These are phyloP conservation scores for Pterostichus niger DNA, from an alignment of 2,888 invertebrate genomes.

Conservation along the genomic window DNA sequence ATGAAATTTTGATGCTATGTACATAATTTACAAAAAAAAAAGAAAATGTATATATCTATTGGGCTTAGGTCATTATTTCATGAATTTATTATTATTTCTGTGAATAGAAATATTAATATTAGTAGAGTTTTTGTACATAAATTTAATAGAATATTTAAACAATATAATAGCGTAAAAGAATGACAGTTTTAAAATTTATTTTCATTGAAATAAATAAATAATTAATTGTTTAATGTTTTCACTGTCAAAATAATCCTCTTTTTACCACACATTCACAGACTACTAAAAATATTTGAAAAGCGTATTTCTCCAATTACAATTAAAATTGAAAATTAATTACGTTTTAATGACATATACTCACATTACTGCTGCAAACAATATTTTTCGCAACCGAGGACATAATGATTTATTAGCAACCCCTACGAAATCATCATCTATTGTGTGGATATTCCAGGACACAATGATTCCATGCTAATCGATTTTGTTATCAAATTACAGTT, in stretches of 20 bases:
- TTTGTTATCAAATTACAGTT: constrained; percentile 55
- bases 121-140: not conserved
- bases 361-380: constrained; percentile 32
- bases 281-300: constrained; percentile 17
- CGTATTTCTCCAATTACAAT: constrained; percentile 13
- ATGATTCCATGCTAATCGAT: constrained; percentile 43
- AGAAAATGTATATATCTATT: no score
- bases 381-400: constrained; percentile 17
- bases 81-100: no score
- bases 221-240: constrained; percentile 15
- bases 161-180: not conserved
- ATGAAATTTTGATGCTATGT: no score
- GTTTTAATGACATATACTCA: constrained; percentile 32
- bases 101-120: not conserved
- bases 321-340: constrained; percentile 45
- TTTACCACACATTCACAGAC: not conserved
- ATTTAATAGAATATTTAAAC: not conserved
- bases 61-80: no score
- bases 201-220: constrained; percentile 1
- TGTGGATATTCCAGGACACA: constrained; percentile 2
- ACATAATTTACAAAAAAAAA: no score
- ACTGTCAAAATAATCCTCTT: constrained; percentile 11
- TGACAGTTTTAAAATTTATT: not conserved
- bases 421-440: constrained; percentile 21
- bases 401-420: constrained; percentile 24